A percentile compares a stretch with the other conserved stretches of the same genome.
These are phyloP conservation scores for Scalopus aquaticus DNA, from an alignment of 2,113 vertebrate species.

Conservation along the genomic window DNA sequence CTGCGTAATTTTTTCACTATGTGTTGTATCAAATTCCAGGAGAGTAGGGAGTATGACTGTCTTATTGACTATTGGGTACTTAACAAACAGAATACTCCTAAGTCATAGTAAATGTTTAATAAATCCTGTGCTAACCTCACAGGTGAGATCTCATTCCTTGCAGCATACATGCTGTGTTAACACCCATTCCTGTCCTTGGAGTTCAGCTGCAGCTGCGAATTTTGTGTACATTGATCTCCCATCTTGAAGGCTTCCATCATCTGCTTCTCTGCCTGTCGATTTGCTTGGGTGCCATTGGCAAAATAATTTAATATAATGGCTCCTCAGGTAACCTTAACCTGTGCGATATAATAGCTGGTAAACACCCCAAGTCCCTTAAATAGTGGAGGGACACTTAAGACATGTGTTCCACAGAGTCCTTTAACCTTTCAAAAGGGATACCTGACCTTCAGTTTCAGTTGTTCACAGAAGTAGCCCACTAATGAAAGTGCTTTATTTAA, in stretches of 20 bases:
- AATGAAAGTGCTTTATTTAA: background rate
- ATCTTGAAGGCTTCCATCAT: background rate
- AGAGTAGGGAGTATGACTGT: background rate
- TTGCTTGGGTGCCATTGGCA: background rate
- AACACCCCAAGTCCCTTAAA: background rate
- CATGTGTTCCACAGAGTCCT: background rate
- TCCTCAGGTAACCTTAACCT: background rate
- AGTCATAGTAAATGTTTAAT: background rate
- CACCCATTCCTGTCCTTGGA: background rate
- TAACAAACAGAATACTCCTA: background rate
- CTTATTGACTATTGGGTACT: background rate
- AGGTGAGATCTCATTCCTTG: background rate
- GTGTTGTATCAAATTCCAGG: background rate
- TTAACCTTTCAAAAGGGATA: background rate
- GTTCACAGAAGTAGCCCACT: background rate
- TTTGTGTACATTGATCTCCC: background rate
- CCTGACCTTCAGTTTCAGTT: background rate
- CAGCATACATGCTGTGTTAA: background rate
- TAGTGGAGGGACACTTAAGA: background rate
- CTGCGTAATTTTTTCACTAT: background rate
- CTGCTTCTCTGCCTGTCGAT: background rate
- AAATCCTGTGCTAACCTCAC: background rate
- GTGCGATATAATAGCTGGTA: background rate
- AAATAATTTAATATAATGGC: background rate
- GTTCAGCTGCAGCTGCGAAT: background rate